A percentile compares a stretch with the other conserved stretches of the same genome.
Conservation (phyloP, 2,113 vertebrate species). For the Syngnathoides biaculeatus region DNA sequence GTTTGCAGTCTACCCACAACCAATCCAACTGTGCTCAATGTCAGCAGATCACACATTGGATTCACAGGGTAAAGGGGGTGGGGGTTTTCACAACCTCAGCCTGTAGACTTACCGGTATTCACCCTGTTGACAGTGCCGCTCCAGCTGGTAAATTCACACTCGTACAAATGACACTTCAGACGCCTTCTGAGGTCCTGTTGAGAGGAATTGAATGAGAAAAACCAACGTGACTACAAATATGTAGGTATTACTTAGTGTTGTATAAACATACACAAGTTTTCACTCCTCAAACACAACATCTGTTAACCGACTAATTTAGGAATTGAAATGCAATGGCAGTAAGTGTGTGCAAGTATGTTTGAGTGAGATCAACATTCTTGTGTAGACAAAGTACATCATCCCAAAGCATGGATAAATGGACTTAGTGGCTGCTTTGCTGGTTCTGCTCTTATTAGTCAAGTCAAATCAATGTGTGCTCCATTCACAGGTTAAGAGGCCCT, state of each 20-base stretch:
- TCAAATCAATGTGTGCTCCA: constrained; percentile 26
- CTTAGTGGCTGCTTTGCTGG: constrained; percentile 28
- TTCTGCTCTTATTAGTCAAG: constrained; percentile 29
- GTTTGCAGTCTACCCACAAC: constrained; percentile 38
- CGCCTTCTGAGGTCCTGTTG: constrained; percentile 8
- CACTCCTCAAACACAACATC: constrained; percentile 30
- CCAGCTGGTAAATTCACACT: constrained; percentile 41
- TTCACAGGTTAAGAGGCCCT: constrained; percentile 31
- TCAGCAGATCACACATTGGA: constrained; percentile 44
- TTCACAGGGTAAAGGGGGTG: constrained; percentile 45
- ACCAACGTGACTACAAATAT: constrained; percentile 29
- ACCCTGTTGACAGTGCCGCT: constrained; percentile 37
- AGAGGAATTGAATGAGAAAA: constrained; percentile 12
- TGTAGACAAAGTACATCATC: constrained; percentile 40
- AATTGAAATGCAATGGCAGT: constrained; percentile 12
- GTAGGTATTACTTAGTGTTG: constrained; percentile 9
- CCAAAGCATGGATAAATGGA: constrained; percentile 38
- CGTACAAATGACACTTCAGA: constrained; percentile 37
- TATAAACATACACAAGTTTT: constrained; percentile 20
- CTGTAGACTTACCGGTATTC: constrained; percentile 12
- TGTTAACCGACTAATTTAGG: constrained; percentile 22
- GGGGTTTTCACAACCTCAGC: constrained; percentile 48
- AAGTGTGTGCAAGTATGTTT: constrained; percentile 38
- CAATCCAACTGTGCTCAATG: constrained; percentile 50
- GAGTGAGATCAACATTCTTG: constrained; percentile 53